Base-by-base conservation (phyloP, 2,113 vertebrate species). In the Donacobius atricapilla region DNA sequence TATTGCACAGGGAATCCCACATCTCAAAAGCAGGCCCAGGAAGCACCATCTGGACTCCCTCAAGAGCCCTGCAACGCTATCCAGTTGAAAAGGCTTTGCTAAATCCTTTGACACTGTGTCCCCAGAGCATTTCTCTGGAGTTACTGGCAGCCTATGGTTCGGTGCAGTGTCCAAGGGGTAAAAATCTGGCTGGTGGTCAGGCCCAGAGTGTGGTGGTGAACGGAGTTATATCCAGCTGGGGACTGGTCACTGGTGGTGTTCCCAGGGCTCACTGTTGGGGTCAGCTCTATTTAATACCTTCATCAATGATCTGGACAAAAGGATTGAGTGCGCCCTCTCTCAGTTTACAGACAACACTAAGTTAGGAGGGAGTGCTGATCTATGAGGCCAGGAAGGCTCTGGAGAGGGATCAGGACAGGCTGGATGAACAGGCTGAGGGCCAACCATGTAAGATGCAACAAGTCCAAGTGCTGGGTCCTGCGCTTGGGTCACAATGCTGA, bases 91-190 rank as follows among this genome's bases (percentile, higher is more conserved):
- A 77, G 31, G 48, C 64, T 83, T 63, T 83, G 57, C 48, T 56
- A 56, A 90, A 90, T 70, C 56, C 71, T 90, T 77, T 70, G 35
- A 70, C 37, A 70, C 35, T 15, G 42, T 42, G 30, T 56, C 18
- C 71, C 35, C 27, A 63, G 35, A 63, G 48, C 35, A 50, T 33
- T 70, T 68, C 22, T 23, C 63, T 48, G 27, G 35, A 77, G 35
- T 50, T 37, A 28, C 15, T 28, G 64, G 19, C 35, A 69, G 42
- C 42, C 57, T n/a, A 4, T 8, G 15, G 24, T 28, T 51, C 66
- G 69, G 56, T 77, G 25, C 18, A 47, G 8, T 54, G 19, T 2
- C 56, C 0, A 0, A 31, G 44, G 56, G 35, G 31, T 48, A 13
- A 37, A 75, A 63, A 27, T 22, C 17, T 33, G 79, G 17, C 54